A percentile compares a stretch with the other conserved stretches of the same genome.
Conservation (phyloP, 2,888 invertebrate genomes). For the Lasioglossum morio region DNA sequence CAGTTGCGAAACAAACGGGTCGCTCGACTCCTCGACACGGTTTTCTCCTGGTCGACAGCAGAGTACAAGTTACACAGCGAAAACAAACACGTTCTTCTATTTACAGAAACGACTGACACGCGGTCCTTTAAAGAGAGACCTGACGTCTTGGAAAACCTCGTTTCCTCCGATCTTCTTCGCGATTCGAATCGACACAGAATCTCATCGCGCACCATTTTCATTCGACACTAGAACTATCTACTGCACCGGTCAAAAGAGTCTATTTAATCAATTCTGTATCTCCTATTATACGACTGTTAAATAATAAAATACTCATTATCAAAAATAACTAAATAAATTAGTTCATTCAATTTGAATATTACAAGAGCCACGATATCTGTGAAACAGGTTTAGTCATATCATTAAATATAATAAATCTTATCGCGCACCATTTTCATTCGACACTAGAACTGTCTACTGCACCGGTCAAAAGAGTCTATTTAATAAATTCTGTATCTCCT, state of each 20-base stretch:
- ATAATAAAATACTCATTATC: neutral
- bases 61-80: neutral
- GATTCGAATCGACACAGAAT: neutral
- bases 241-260: neutral
- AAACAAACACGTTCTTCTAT: slow-evolving; percentile 31
- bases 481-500: neutral
- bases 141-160: neutral
- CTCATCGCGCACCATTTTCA: neutral
- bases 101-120: slow-evolving; percentile 15
- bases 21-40: neutral
- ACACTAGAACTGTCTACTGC: neutral
- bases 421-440: neutral
- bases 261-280: neutral
- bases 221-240: neutral
- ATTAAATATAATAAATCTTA: too few species aligned
- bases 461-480: neutral
- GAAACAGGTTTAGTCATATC: neutral
- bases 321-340: neutral
- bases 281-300: neutral
- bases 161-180: neutral
- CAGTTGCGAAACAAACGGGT: slow-evolving; percentile 17
- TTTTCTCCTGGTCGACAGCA: neutral
- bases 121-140: neutral
- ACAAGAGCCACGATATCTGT: neutral
- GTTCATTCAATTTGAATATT: neutral